These are phyloP conservation scores for Drosophila ezoana DNA, from an alignment of 2,888 invertebrate genomes.

Conservation along the genomic window DNA sequence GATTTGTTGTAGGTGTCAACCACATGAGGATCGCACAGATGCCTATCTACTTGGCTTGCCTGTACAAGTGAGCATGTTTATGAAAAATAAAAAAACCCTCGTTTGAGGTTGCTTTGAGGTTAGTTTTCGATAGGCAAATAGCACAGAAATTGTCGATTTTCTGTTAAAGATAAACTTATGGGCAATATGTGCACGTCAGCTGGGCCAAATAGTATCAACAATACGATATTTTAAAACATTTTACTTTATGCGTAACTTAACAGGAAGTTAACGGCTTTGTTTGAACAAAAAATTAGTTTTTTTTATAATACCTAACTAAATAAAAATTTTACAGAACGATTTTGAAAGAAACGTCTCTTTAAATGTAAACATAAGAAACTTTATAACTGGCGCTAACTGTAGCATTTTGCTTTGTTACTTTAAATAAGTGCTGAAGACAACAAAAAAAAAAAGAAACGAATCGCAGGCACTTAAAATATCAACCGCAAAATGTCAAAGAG, in stretches of 20 bases:
- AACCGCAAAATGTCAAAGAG: slow-evolving; percentile 74
- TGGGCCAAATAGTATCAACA: background rate
- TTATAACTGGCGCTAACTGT: background rate
- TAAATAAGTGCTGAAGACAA: slow-evolving; percentile 10
- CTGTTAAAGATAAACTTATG: slow-evolving; percentile 43
- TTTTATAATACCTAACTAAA: too few relatives aligned
- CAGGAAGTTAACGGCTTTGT: too few relatives aligned
- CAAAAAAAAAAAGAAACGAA: slow-evolving; percentile 3
- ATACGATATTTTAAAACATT: background rate
- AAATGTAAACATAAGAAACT: too few relatives aligned
- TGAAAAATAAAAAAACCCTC: slow-evolving; percentile 2
- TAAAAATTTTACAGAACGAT: too few relatives aligned
- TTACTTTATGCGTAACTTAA: background rate
- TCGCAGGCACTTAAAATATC: slow-evolving; percentile 71
- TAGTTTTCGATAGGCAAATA: slow-evolving; percentile 54
- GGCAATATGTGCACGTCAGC: slow-evolving; percentile 18
- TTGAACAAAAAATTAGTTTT: background rate
- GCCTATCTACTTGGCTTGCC: slow-evolving; percentile 38
- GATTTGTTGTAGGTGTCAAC: slow-evolving; percentile 78
- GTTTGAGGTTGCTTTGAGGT: slow-evolving; percentile 51
- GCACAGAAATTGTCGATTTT: slow-evolving; percentile 46
- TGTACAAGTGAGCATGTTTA: slow-evolving; percentile 6
- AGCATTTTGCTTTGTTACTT: background rate
- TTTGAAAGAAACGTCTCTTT: too few relatives aligned
- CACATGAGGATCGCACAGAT: slow-evolving; percentile 66